phyloP scores from a whole-genome alignment of 2,888 invertebrate genomes.

The Orchesella flavescens region DNA sequence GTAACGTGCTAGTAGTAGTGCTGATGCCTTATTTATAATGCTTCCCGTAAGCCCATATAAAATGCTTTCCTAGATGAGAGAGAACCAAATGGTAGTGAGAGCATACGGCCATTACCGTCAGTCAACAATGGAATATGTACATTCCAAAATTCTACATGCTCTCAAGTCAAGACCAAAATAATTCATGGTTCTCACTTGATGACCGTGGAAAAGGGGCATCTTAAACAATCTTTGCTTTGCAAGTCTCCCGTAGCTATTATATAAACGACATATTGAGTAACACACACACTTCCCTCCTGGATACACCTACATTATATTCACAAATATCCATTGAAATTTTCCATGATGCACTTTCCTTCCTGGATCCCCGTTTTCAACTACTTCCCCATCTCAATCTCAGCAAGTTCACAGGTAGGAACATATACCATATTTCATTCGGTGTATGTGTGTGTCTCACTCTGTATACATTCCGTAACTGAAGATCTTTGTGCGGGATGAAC shows the following conservation, averaged over 20 bases:
- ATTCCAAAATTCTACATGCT: slow-evolving; percentile 12
- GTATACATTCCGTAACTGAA: slow-evolving; percentile 6
- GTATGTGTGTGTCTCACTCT: not conserved
- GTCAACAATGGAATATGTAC: slow-evolving; percentile 47
- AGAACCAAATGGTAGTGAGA: slow-evolving; percentile 17
- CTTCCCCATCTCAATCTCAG: slow-evolving; percentile 33
- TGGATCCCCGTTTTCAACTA: not conserved
- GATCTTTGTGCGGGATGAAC: slow-evolving; percentile 4
- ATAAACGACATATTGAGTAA: not conserved
- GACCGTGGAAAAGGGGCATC: slow-evolving; percentile 19
- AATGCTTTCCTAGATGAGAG: slow-evolving; percentile 6
- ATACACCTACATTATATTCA: not conserved
- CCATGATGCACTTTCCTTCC: not conserved
- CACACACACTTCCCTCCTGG: not conserved
- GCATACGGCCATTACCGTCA: slow-evolving; percentile 49
- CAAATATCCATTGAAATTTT: slow-evolving; percentile 19
- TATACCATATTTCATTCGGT: not conserved
- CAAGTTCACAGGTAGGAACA: slow-evolving; percentile 19
- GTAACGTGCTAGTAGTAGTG: not conserved
- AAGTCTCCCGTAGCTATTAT: too few species aligned
- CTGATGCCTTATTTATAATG: too few species aligned
- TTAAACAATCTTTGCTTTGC: not conserved
- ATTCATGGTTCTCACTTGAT: slow-evolving; percentile 50
- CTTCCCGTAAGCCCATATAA: not conserved
- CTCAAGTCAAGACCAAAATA: slow-evolving; percentile 40